A percentile compares a stretch with the other conserved stretches of the same genome.
Conservation (phyloP, 2,113 vertebrate species). For the Lipophrys pholis region DNA sequence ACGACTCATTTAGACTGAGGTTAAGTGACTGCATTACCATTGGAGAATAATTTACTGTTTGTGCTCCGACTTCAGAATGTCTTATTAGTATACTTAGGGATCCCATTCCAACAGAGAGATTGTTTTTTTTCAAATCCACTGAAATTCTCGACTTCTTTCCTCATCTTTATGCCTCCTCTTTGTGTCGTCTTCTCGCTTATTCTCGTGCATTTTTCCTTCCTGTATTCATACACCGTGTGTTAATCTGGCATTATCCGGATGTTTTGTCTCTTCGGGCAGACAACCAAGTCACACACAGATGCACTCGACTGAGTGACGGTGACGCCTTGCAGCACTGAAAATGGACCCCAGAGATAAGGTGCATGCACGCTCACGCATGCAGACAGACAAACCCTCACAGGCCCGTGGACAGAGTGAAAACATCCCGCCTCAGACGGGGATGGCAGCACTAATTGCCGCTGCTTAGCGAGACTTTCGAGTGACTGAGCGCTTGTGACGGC, state of each 20-base stretch:
- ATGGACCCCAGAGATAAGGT: constrained; percentile 25
- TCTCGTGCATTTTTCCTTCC: background rate
- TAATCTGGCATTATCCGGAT: constrained; percentile 27
- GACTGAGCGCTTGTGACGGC: constrained; percentile 46
- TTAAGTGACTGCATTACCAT: background rate
- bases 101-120: background rate
- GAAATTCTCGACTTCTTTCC: background rate
- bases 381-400: background rate
- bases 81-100: background rate
- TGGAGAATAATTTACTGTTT: background rate
- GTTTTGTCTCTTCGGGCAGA: constrained; percentile 26
- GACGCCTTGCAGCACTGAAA: constrained; percentile 16
- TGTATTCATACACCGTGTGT: constrained; percentile 18
- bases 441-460: constrained; percentile 50
- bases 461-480: constrained; percentile 39
- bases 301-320: constrained; percentile 13
- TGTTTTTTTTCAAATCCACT: constrained; percentile 16
- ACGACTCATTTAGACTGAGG: background rate
- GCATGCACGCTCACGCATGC: background rate
- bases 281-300: constrained; percentile 52
- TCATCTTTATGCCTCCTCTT: background rate
- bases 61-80: background rate
- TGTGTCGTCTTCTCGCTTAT: background rate
- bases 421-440: background rate
- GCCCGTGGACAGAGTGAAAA: background rate